Conservation (phyloP, 2,888 invertebrate species). For the Phymatocera aterrima region DNA sequence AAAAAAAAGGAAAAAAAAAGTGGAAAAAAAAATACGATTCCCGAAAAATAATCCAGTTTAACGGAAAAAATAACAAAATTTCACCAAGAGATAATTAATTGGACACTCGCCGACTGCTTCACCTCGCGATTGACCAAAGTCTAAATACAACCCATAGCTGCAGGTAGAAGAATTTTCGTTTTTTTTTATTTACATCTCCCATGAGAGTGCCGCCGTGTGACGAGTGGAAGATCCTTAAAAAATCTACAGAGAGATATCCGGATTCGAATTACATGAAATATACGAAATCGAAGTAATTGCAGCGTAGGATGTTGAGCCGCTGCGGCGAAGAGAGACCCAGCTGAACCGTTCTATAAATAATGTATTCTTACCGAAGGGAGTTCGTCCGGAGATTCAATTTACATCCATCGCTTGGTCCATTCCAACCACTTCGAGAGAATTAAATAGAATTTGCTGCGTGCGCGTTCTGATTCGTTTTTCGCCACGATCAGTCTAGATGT, state of each 20-base stretch:
- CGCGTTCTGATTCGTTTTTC: constrained; percentile 3
- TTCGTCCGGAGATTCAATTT: constrained; percentile 41
- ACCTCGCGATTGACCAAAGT: neutral
- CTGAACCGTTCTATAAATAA: constrained; percentile 24
- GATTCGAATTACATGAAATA: constrained; percentile 35
- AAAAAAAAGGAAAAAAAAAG: neutral
- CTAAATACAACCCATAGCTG: neutral
- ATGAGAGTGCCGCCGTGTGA: neutral
- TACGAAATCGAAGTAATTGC: constrained; percentile 28
- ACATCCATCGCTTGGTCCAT: constrained; percentile 42
- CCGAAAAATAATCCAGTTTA: constrained; percentile 13
- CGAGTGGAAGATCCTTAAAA: neutral
- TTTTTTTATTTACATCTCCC: neutral
- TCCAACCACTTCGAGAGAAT: constrained; percentile 31
- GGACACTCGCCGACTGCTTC: neutral
- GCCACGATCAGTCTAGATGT: neutral
- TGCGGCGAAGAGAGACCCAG: constrained; percentile 9
- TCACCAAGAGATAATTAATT: constrained; percentile 24
- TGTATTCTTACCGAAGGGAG: constrained; percentile 38
- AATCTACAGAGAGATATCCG: constrained; percentile 7
- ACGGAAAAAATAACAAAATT: neutral
- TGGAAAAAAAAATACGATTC: neutral
- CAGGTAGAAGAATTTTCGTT: neutral
- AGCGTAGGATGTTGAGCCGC: constrained; percentile 8
- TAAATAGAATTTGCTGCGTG: constrained; percentile 29